Base-by-base conservation (phyloP, 1,140 invertebrate genomes). In the Plutomurus gul region DNA sequence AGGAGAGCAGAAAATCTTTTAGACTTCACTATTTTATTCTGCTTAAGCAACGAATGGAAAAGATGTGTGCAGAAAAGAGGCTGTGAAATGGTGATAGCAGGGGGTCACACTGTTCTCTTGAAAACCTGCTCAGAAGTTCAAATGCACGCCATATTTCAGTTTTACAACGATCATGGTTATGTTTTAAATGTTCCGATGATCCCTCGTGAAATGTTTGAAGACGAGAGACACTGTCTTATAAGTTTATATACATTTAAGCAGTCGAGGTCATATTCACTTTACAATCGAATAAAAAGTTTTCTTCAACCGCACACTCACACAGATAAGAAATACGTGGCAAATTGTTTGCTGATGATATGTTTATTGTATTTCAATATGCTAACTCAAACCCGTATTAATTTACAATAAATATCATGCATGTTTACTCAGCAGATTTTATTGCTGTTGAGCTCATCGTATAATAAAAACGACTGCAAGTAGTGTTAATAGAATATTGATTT, bases 401-500 rank as follows among this genome's bases (percentile, higher is more conserved):
- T 60, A 16, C 51, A 60, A 60, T 60, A 60, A 60, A 60, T 60
- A 60, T 60, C 51, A 60, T 30, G 25, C 5, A 60, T 60, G 51
- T 60, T 60, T 60, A 22, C 51, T 30, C 27, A 60, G n/a, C 27
- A 33, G 10, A 60, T 30, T 60, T 60, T 60, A 60, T 33, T 22
- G n/a, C 27, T 22, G 5, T 60, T 16, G 25, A 16, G 33, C 27
- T n/a, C 51, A 30, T 13, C 6, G n/a, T n/a, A n/a, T n/a, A n/a
- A 51, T 11, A 60, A 60, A 60, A 60, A 60, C 5, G 16, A n/a
- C 3, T 33, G 4, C 4, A 33, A 4, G 30, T 25, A 65, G 47
- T 65, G 56, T 22, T 65, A 65, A 65, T 33, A 33, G 56, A 65
- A 65, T 65, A 27, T 33, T 33, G 56, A 65, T 65, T 65, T 65